phyloP scores from a whole-genome alignment of 2,888 invertebrate genomes.

The Drosophila ezoana region DNA sequence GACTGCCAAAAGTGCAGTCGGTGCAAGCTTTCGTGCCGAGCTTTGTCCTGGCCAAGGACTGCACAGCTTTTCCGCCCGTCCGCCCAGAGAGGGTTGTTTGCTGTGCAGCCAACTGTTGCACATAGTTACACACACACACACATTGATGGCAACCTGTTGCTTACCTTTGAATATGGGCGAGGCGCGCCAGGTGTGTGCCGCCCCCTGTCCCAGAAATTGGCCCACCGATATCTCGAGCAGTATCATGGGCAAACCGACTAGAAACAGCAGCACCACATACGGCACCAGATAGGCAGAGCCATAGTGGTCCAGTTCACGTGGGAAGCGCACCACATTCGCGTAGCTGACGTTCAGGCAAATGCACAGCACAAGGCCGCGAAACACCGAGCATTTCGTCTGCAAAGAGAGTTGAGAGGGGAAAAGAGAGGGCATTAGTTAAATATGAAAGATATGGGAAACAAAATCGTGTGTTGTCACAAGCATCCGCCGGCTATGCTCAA shows the following conservation, averaged over 20 bases:
- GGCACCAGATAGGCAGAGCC: conserved; percentile 84
- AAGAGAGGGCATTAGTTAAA: conserved; percentile 16
- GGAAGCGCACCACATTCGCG: conserved; percentile 85
- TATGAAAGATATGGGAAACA: conserved; percentile 2
- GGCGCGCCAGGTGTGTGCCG: conserved; percentile 85
- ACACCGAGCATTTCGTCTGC: conserved; percentile 85
- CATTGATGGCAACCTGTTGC: conserved; percentile 19
- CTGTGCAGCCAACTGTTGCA: conserved; percentile 16
- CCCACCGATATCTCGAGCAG: conserved; percentile 85
- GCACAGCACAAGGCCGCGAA: conserved; percentile 85
- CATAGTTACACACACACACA: neutral
- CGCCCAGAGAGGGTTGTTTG: conserved; percentile 15
- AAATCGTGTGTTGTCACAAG: conserved; percentile 7
- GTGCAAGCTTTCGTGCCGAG: conserved; percentile 32
- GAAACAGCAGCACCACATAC: conserved; percentile 84
- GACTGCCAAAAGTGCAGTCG: conserved; percentile 37
- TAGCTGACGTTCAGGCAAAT: conserved; percentile 85
- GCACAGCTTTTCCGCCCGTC: conserved; percentile 32
- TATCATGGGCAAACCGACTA: conserved; percentile 85
- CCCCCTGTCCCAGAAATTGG: conserved; percentile 85
- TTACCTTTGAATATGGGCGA: conserved; percentile 85
- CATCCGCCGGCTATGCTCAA: conserved; percentile 35
- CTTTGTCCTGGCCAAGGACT: conserved; percentile 47
- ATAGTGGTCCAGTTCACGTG: conserved; percentile 84
- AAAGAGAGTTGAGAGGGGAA: conserved; percentile 18